phyloP scores from a whole-genome alignment of 2,888 invertebrate genomes.

The Merodon equestris region DNA sequence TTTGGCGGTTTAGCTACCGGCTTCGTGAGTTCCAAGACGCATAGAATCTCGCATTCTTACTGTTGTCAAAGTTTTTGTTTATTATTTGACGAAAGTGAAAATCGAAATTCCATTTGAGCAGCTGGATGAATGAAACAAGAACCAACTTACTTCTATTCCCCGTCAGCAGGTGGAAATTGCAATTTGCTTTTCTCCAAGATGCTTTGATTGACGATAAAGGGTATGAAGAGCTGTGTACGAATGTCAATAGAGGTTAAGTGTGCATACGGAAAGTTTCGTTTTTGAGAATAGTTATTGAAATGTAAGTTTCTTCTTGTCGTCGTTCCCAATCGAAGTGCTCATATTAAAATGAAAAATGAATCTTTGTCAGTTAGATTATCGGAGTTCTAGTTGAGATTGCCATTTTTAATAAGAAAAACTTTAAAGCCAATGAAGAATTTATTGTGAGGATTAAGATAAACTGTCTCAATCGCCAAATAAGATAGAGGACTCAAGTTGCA shows the following conservation, averaged over 20 bases:
- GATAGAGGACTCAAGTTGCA: too few species aligned
- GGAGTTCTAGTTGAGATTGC: too few species aligned
- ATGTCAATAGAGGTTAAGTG: slow-evolving; percentile 57
- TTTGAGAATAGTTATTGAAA: slow-evolving; percentile 24
- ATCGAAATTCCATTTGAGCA: slow-evolving; percentile 40
- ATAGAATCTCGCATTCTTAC: too few species aligned
- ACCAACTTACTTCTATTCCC: slow-evolving; percentile 38
- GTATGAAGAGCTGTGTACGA: slow-evolving; percentile 29
- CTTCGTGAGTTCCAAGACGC: too few species aligned
- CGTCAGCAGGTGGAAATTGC: slow-evolving; percentile 53
- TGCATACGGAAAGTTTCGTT: slow-evolving; percentile 36
- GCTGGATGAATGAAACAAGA: slow-evolving; percentile 32
- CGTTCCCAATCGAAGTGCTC: slow-evolving; percentile 9
- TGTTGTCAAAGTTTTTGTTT: slow-evolving; percentile 21
- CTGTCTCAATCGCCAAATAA: too few species aligned
- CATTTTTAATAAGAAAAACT: too few species aligned
- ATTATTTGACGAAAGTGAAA: slow-evolving; percentile 43
- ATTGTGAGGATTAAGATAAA: too few species aligned
- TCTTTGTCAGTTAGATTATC: too few species aligned
- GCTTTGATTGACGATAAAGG: slow-evolving; percentile 19
- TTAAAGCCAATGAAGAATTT: too few species aligned
- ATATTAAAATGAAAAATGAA: slow-evolving; percentile 29
- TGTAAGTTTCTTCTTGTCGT: slow-evolving; percentile 1
- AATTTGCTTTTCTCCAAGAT: slow-evolving; percentile 45
- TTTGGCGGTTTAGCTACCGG: too few species aligned